Evolutionary conservation across 2,797 vertebrate species (phyloP), one percentile per base, ranked within the genome.

Genomic region (Babyrousa celebensis): DNA sequence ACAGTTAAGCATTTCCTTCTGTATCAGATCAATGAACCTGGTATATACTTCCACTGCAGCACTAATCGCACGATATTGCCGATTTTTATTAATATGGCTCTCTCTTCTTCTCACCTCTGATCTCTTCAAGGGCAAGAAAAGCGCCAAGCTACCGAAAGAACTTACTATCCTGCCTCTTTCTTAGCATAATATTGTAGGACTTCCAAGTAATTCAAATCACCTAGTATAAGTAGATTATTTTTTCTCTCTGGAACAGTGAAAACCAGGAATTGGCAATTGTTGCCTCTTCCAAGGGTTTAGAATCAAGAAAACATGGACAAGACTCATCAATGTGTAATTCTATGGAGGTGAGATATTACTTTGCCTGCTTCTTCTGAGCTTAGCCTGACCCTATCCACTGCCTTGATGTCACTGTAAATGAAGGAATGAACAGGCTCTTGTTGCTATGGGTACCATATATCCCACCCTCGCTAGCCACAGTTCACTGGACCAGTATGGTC

Each of bases 221-320:
- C 52, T 62, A 32, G 32, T 21, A 18, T 75, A 25, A 27, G 6
- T 25, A 71, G 23, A 60, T 96, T 27, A 70, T 74, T 58, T 43
- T 79, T 92, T 23, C 16, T n/a, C 25, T 85, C 56, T 85, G 12
- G 12, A 88, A 65, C 15, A 80, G 54, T n/a, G 29, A 95, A 90
- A 93, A 82, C 5, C 2, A 23, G 85, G 18, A 93, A 78, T 85
- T 8, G 23, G 36, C 20, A 60, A 32, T 62, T 36, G 4, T 70
- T 29, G 91, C 12, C 21, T 79, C 48, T 68, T 79, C 20, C 67
- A 16, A 54, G 29, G 12, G 29, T 36, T 89, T 58, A 94, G 29
- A 90, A 70, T 91, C 11, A 90, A 74, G 14, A 56, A 75, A 90
- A 70, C 63, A n/a, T 6, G 32, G 63, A 70, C 0, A 65, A 63